Percentiles rank a stretch among this genome's conserved stretches.
phyloP scores from a whole-genome alignment of 2,888 invertebrate genomes.

The Uloborus plumipes region DNA sequence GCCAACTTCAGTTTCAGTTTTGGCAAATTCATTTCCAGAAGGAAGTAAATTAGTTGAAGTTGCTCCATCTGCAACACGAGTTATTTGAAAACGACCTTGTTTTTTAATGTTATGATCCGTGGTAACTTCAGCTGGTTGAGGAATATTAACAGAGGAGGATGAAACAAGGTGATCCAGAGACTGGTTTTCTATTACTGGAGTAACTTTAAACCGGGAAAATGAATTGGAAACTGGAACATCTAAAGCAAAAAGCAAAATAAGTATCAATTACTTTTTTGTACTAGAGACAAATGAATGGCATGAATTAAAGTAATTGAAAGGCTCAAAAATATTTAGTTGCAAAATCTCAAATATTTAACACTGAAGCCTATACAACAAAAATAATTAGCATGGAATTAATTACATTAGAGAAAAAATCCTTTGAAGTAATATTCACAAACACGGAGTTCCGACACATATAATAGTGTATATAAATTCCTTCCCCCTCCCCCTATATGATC shows the following conservation, averaged over 20 bases:
- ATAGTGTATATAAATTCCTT: too few species aligned
- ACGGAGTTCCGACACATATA: too few species aligned
- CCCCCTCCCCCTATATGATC: too few species aligned
- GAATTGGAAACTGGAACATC: background rate
- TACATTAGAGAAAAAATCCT: too few species aligned
- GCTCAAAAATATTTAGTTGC: too few species aligned
- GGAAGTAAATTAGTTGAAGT: background rate
- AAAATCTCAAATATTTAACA: too few species aligned
- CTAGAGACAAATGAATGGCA: too few species aligned
- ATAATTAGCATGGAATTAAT: too few species aligned
- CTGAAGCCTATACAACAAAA: too few species aligned
- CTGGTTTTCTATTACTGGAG: constrained; percentile 47
- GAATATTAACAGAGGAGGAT: background rate
- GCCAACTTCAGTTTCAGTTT: background rate
- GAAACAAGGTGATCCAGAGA: background rate
- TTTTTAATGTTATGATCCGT: constrained; percentile 35
- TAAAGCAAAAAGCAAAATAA: background rate
- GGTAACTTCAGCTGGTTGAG: background rate
- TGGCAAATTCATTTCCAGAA: constrained; percentile 5
- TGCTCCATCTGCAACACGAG: constrained; percentile 49
- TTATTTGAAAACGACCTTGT: constrained; percentile 62
- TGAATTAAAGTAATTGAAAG: too few species aligned
- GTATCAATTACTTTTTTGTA: background rate
- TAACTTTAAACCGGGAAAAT: constrained; percentile 59
- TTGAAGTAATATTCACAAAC: too few species aligned